phyloP scores from a whole-genome alignment of 2,113 vertebrate genomes.

The Camelus bactrianus region DNA sequence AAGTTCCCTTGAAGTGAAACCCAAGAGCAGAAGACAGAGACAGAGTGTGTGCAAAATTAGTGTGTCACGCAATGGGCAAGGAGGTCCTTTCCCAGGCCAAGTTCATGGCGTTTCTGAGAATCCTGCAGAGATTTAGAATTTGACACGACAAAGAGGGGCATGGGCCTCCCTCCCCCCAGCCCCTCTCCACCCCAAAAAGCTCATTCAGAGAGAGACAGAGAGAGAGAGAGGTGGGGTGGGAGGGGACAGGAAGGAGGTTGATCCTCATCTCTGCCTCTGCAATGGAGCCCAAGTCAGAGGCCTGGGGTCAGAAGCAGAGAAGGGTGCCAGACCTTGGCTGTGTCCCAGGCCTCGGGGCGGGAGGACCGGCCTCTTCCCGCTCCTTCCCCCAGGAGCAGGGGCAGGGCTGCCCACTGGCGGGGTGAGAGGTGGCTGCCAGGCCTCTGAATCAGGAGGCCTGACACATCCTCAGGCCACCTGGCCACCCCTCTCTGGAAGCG shows the following conservation, averaged over 20 bases:
- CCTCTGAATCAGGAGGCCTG: too few relatives aligned
- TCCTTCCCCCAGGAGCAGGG: background rate
- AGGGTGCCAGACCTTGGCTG: background rate
- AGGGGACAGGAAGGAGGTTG: background rate
- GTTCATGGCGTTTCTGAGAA: background rate
- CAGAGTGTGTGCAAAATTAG: background rate
- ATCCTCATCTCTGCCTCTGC: background rate
- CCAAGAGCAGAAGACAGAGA: background rate
- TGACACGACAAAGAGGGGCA: accelerated
- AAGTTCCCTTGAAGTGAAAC: background rate
- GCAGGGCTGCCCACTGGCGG: background rate
- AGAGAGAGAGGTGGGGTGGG: background rate
- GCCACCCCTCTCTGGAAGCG: constrained; percentile 2
- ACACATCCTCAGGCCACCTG: background rate
- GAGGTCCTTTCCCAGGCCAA: too few relatives aligned
- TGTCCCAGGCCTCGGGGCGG: background rate
- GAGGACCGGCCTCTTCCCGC: background rate
- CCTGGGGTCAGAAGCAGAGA: background rate
- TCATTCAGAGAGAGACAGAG: background rate
- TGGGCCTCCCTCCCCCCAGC: accelerated
- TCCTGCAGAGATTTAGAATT: background rate
- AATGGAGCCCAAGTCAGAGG: background rate
- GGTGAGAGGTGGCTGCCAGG: accelerated
- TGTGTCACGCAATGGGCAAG: accelerated
- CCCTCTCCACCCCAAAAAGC: too few relatives aligned